Evolutionary conservation across 2,888 invertebrate genomes (phyloP).

Genomic region (Netelia melanura): DNA sequence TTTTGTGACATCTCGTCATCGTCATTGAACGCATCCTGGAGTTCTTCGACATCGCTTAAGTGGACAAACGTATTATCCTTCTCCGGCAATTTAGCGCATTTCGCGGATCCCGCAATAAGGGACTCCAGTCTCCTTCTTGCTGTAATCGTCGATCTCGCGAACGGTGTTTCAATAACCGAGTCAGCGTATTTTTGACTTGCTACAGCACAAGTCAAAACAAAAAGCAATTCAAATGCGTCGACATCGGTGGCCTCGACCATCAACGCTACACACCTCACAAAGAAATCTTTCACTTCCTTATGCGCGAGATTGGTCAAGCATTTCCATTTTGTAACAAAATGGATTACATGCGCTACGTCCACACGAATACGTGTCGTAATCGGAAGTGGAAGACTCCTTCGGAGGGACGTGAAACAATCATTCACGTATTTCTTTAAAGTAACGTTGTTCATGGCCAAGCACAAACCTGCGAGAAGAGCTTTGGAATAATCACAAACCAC

Average conservation of each 20-base stretch:
- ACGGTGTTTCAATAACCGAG: not conserved
- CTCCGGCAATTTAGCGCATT: not conserved
- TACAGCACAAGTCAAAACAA: conserved; percentile 24
- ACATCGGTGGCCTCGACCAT: conserved; percentile 5
- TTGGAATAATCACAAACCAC: conserved; percentile 46
- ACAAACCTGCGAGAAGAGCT: conserved; percentile 44
- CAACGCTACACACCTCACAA: conserved; percentile 55
- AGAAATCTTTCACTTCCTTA: conserved; percentile 57
- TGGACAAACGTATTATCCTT: not conserved
- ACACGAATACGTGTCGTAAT: conserved; percentile 48
- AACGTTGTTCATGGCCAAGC: conserved; percentile 63
- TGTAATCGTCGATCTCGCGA: not conserved
- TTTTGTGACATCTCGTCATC: not conserved
- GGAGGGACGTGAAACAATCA: not conserved
- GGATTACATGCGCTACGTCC: conserved; percentile 65
- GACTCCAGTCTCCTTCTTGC: conserved; percentile 5
- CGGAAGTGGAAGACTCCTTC: not conserved
- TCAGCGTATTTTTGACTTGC: conserved; percentile 17
- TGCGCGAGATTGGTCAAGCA: conserved; percentile 48
- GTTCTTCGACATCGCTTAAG: conserved; percentile 7
- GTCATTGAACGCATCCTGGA: not conserved
- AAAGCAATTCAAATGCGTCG: conserved; percentile 2
- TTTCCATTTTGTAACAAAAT: conserved; percentile 60
- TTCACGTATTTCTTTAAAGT: conserved; percentile 52
- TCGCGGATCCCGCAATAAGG: not conserved